Evolutionary conservation across 2,113 vertebrate species (phyloP).

Genomic region (Empidonax alnorum): DNA sequence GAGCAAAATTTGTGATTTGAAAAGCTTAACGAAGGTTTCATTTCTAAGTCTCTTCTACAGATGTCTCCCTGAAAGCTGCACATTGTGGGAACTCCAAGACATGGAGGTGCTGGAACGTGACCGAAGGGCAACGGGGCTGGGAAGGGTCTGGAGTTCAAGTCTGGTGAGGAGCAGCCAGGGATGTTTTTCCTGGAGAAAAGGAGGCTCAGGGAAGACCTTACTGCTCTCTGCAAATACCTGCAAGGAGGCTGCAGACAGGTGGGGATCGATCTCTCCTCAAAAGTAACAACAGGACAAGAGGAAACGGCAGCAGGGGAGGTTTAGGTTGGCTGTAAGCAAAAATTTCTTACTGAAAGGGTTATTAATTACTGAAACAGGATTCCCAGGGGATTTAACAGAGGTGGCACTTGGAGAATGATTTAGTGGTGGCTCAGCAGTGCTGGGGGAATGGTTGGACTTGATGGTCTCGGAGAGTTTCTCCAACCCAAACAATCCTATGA

Average conservation of each 20-base stretch:
- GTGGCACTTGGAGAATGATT: not conserved
- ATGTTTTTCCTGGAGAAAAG: not conserved
- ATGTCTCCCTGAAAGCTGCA: not conserved
- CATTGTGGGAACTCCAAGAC: accelerated
- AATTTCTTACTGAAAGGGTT: too few species aligned
- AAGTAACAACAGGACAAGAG: not conserved
- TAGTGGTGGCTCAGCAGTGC: not conserved
- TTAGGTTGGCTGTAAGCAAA: not conserved
- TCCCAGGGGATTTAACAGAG: not conserved
- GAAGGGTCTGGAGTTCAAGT: not conserved
- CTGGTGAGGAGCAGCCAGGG: not conserved
- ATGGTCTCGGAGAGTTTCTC: not conserved
- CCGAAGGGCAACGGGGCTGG: not conserved
- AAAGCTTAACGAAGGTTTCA: accelerated
- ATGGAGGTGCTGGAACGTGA: accelerated
- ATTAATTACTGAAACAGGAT: not conserved
- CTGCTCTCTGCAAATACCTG: not conserved
- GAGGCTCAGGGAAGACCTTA: not conserved
- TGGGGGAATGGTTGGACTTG: accelerated
- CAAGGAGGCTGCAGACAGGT: accelerated
- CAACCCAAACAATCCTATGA: not conserved
- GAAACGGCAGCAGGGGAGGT: not conserved
- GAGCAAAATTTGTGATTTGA: not conserved
- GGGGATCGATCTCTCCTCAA: accelerated
- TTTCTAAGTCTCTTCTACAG: not conserved